phyloP scores from a whole-genome alignment of 2,888 invertebrate genomes.

The Archips xylosteana region DNA sequence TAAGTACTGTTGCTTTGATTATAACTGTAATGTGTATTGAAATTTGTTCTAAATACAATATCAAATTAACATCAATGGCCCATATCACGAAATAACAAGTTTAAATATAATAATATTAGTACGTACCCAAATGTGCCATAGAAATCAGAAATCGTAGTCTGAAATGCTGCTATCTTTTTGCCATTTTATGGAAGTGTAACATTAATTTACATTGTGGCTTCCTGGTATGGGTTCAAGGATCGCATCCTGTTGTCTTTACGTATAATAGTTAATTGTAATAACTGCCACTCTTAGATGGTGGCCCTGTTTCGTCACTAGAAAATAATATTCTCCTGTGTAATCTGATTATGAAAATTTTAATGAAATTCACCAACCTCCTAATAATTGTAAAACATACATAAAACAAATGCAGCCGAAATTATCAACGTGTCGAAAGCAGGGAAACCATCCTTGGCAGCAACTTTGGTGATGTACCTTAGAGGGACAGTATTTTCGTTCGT shows the following conservation, averaged over 20 bases:
- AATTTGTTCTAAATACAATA: neutral
- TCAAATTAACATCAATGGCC: neutral
- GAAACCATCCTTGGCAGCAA: neutral
- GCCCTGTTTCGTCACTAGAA: neutral
- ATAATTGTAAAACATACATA: neutral
- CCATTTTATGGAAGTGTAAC: neutral
- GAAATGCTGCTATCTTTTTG: neutral
- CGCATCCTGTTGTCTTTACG: neutral
- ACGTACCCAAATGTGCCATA: neutral
- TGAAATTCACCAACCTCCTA: neutral
- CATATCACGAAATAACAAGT: neutral
- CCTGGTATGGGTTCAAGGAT: neutral
- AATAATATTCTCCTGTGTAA: neutral
- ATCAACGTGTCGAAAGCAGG: neutral
- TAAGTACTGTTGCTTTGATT: neutral
- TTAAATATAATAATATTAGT: neutral
- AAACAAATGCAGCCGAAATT: neutral
- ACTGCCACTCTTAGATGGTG: neutral
- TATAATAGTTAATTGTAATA: neutral
- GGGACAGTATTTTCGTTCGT: neutral
- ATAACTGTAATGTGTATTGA: neutral
- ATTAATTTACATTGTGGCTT: neutral
- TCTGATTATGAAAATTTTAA: neutral
- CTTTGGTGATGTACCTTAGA: neutral
- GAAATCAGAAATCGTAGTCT: neutral